Base-by-base conservation (phyloP, 2,797 vertebrate species). In the Chrysolophus pictus region DNA sequence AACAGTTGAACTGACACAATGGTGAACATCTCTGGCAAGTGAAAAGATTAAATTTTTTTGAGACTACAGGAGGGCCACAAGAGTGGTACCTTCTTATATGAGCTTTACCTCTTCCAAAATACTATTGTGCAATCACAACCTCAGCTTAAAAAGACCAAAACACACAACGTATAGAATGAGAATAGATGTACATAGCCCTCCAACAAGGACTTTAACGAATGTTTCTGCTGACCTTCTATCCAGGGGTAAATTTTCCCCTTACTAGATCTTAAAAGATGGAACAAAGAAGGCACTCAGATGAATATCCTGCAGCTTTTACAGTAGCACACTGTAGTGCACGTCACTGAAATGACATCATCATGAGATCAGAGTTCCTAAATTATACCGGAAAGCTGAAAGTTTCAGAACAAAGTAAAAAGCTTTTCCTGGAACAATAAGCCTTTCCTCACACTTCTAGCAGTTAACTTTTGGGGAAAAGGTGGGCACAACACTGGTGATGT, bases 1-100 rank as follows among this genome's bases (percentile, higher is more conserved):
- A 90, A 81, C 14, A 91, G 77, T 37, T 68, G 35, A 94, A 90
- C 55, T 63, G 64, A 73, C 88, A 79, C 11, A 87, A 79, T 59
- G 64, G 23, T 29, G 17, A 35, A 84, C 90, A 83, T 55, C 29
- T 77, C 85, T 33, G 80, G 47, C 35, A 71, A 37, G n/a, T 11
- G 9, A 92, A 24, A 92, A 93, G 62, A 72, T 53, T 4, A 74
- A 85, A 77, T n/a, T 37, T 37, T 37, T 37, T 37, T 92, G 28
- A 8, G 5, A 68, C 31, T 64, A 70, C 35, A 83, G 53, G 62
- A 92, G 60, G 64, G 9, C 31, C 44, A 74, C 15, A 62, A 74
- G 12, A 44, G 26, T 35, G 33, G 0, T 18, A 73, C 9, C 12
- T 24, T 87, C 51, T 71, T 37, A 6, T 14, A 51, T 10, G n/a